phyloP scores from a whole-genome alignment of 2,888 invertebrate genomes.

The Unio pictorum region DNA sequence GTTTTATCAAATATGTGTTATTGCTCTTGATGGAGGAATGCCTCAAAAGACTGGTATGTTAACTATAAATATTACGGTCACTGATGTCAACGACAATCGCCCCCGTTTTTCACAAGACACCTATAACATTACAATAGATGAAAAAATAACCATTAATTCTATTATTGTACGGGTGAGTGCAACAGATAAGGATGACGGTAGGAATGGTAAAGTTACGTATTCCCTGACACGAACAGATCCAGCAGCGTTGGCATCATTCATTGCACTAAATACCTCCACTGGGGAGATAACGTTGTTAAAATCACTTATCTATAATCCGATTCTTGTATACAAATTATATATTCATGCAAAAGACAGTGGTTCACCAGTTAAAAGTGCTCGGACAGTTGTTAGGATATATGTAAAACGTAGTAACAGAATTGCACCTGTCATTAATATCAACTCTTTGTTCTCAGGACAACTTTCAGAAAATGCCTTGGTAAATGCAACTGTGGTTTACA shows the following conservation, averaged over 20 bases:
- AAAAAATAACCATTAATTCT: constrained; percentile 37
- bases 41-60: constrained; percentile 42
- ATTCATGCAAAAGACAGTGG: no score
- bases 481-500: constrained; percentile 93
- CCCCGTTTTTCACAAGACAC: constrained; percentile 50
- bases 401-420: no score
- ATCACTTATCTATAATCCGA: constrained; percentile 10
- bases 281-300: constrained; percentile 33
- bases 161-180: constrained; percentile 78
- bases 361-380: no score
- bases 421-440: no score
- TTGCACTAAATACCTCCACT: constrained; percentile 24
- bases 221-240: constrained; percentile 16
- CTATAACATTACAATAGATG: constrained; percentile 54
- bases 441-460: constrained; percentile 22
- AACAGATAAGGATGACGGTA: constrained; percentile 86
- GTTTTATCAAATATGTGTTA: constrained; percentile 44
- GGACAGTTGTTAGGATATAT: no score
- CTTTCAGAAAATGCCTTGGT: constrained; percentile 80
- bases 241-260: constrained; percentile 3
- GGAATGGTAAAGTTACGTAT: constrained; percentile 75
- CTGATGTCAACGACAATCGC: constrained; percentile 58
- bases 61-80: constrained; percentile 49
- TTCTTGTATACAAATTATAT: no score
- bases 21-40: constrained; percentile 51